These are phyloP conservation scores for Acrobeloides nanus DNA, from an alignment of 2,888 invertebrate genomes.

Conservation along the genomic window DNA sequence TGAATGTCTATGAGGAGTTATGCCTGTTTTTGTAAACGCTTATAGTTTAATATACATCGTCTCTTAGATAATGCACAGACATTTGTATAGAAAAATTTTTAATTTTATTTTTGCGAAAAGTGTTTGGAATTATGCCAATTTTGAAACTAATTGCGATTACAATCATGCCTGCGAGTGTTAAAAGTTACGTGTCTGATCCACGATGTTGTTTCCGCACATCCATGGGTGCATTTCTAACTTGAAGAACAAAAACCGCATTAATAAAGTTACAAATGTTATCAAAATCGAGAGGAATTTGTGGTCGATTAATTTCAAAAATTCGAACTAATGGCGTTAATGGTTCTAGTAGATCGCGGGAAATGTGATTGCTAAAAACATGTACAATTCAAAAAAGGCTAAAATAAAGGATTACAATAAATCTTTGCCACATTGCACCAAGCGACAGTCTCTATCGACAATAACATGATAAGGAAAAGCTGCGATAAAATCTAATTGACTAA, in stretches of 20 bases:
- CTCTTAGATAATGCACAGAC: no score
- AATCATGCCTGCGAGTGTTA: no score
- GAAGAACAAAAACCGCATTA: slow-evolving; percentile 44
- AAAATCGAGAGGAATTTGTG: slow-evolving; percentile 44
- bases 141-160: slow-evolving; percentile 6
- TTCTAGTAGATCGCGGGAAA: slow-evolving; percentile 30
- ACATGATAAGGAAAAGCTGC: slow-evolving; percentile 38
- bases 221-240: slow-evolving; percentile 34
- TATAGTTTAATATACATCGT: no score
- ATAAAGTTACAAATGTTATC: slow-evolving; percentile 45
- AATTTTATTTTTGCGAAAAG: no score
- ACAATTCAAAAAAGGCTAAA: neutral
- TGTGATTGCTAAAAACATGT: slow-evolving; percentile 28
- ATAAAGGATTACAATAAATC: slow-evolving; percentile 30
- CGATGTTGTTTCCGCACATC: slow-evolving; percentile 14
- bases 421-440: slow-evolving; percentile 35
- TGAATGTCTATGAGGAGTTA: no score
- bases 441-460: slow-evolving; percentile 39
- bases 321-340: slow-evolving; percentile 36
- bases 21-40: no score
- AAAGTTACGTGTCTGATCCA: slow-evolving; percentile 10
- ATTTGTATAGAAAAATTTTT: no score
- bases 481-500: slow-evolving; percentile 27
- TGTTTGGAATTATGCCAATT: no score
- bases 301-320: slow-evolving; percentile 40